Evolutionary conservation across 1,140 invertebrate genomes (phyloP), one percentile per base, ranked within the genome.

Genomic region (Apocrypta bakeri): DNA sequence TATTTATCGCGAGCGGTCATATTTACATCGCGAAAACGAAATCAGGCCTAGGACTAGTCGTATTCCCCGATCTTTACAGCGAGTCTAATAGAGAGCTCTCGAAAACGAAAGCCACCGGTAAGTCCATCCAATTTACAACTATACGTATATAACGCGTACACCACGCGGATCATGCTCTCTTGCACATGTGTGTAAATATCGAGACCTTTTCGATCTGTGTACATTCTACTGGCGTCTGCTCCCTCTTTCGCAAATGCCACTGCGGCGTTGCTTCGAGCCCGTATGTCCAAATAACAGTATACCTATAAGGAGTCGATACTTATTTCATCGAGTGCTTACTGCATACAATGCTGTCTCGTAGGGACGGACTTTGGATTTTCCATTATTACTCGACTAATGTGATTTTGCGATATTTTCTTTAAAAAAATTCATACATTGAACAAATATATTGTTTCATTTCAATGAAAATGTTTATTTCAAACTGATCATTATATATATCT

Each of bases 111-210:
- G 68, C 71, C 29, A 11, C 24, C 33, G 81, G 75, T 85, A 86
- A 88, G 84, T 85, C 85, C 72, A 83, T 75, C 81, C 84, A 86
- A 89, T 89, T 87, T 88, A 88, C 87, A 86, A 84, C 83, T 86
- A 86, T 87, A 84, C n/a, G n/a, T n/a, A n/a, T n/a, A n/a, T n/a
- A n/a, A n/a, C 85, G 61, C 71, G 61, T 31, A n/a, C 29, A 27
- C 9, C 25, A 40, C n/a, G 24, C 27, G 25, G 63, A 24, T 64
- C 63, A 29, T 24, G 73, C 68, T 27, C 84, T 85, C 82, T 72
- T 40, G 80, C 79, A 84, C 81, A 84, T 82, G 63, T 73, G 31
- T 81, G 37, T 77, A 71, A 76, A 76, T 76, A 76, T 76, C 73
- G 25, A 56, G 1, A 9, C 73, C 48, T 75, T 33, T 75, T 33